These are phyloP conservation scores for Pentamera pediparva DNA, from an alignment of 53 echinoderm and acorn worm genomes.

Conservation along the genomic window DNA sequence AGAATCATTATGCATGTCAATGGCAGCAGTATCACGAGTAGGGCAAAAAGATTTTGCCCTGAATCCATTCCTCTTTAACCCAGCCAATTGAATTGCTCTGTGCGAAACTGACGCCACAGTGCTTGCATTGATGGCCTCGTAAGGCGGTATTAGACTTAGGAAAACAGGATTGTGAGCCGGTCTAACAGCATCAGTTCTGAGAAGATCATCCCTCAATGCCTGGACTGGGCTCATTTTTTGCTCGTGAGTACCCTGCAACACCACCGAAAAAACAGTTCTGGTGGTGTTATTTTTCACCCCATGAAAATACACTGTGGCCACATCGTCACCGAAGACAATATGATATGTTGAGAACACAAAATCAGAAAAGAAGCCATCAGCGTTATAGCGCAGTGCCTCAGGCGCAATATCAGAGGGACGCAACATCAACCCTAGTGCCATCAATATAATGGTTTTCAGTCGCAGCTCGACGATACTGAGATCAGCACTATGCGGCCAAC, in stretches of 20 bases:
- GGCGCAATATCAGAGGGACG: background rate
- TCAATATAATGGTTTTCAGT: background rate
- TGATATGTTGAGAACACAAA: background rate
- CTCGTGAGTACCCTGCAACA: background rate
- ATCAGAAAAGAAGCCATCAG: background rate
- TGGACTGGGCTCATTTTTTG: constrained; percentile 16
- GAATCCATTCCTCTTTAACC: background rate
- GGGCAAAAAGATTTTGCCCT: background rate
- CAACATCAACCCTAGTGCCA: background rate
- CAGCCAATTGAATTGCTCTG: background rate
- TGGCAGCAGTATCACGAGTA: background rate
- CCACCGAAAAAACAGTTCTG: constrained; percentile 5
- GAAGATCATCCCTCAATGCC: constrained; percentile 15
- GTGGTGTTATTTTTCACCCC: constrained; percentile 25
- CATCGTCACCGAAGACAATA: background rate
- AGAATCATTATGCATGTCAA: background rate
- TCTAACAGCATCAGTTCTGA: constrained; percentile 1
- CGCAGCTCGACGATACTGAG: constrained; percentile 5
- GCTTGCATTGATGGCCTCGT: background rate
- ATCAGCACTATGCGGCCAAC: background rate
- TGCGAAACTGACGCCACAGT: background rate
- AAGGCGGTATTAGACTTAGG: constrained; percentile 4
- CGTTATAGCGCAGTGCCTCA: background rate
- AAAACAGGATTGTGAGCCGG: constrained; percentile 4
- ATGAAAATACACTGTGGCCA: background rate